A percentile compares a stretch with the other conserved stretches of the same genome.
Evolutionary conservation across 2,113 vertebrate genomes (phyloP).

Genomic region (Psilopogon haemacephalus): DNA sequence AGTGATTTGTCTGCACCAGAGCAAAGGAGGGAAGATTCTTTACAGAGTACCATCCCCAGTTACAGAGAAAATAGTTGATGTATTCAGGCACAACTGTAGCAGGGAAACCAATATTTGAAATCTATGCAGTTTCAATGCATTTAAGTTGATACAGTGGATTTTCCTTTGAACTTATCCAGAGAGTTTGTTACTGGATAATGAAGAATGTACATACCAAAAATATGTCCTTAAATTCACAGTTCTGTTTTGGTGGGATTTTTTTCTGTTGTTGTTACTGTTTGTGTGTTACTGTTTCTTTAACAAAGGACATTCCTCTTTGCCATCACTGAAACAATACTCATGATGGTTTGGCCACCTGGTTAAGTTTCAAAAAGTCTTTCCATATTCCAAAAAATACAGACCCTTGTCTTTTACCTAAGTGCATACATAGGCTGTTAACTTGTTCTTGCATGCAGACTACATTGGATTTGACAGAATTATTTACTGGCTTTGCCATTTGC

Average conservation of each 20-base stretch:
- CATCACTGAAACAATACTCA: background rate
- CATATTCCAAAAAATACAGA: background rate
- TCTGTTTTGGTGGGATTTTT: background rate
- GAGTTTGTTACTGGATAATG: background rate
- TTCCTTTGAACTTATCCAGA: background rate
- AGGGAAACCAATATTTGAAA: background rate
- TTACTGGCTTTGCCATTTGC: background rate
- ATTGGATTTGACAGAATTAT: background rate
- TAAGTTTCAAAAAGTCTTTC: background rate
- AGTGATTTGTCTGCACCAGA: background rate
- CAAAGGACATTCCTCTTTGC: background rate
- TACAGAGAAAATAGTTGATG: background rate
- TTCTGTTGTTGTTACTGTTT: background rate
- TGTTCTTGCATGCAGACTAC: background rate
- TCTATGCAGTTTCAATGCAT: background rate
- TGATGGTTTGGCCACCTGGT: background rate
- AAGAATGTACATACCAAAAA: background rate
- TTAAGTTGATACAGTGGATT: background rate
- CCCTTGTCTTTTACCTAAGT: background rate
- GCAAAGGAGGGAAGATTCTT: background rate
- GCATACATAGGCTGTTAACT: background rate
- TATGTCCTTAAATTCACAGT: background rate
- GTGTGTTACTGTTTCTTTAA: background rate
- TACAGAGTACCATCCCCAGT: background rate
- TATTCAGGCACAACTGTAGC: background rate